Percentiles rank a stretch among this genome's conserved stretches.
These are phyloP conservation scores for Pangasius macronema DNA, from an alignment of 2,797 vertebrate genomes.

Conservation along the genomic window DNA sequence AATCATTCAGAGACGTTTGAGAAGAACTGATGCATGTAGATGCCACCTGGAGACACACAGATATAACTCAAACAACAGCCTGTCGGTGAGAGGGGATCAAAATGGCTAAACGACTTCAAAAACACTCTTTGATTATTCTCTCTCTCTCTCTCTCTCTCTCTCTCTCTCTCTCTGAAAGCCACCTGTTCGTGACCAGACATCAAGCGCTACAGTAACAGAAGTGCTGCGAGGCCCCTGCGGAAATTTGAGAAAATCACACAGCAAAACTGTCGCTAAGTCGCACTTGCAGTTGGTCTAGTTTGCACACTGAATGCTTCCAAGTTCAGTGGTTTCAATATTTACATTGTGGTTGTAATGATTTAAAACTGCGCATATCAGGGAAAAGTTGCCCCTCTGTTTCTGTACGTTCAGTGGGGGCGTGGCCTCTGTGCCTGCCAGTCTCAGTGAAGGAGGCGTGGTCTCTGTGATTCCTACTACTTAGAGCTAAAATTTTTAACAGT, in stretches of 20 bases:
- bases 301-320: neutral
- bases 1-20: neutral
- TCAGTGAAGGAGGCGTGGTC: neutral
- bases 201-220: slow-evolving; percentile 7
- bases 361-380: neutral
- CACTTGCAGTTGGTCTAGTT: neutral
- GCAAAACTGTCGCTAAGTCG: neutral
- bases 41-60: neutral
- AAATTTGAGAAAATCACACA: neutral
- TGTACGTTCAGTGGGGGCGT: too few species aligned
- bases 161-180: slow-evolving; percentile 8
- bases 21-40: neutral
- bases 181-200: slow-evolving; percentile 23
- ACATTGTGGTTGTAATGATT: neutral
- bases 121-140: slow-evolving; percentile 12
- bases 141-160: neutral
- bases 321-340: neutral
- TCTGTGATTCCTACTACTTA: neutral
- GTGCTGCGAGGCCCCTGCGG: slow-evolving; percentile 1
- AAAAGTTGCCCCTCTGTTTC: neutral
- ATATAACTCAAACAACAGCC: neutral
- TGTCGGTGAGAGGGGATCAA: neutral
- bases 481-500: neutral
- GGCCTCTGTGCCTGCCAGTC: neutral
- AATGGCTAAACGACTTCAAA: slow-evolving; percentile 26